These are phyloP conservation scores for Melanchra persicariae DNA, from an alignment of 2,888 invertebrate species.

Conservation along the genomic window DNA sequence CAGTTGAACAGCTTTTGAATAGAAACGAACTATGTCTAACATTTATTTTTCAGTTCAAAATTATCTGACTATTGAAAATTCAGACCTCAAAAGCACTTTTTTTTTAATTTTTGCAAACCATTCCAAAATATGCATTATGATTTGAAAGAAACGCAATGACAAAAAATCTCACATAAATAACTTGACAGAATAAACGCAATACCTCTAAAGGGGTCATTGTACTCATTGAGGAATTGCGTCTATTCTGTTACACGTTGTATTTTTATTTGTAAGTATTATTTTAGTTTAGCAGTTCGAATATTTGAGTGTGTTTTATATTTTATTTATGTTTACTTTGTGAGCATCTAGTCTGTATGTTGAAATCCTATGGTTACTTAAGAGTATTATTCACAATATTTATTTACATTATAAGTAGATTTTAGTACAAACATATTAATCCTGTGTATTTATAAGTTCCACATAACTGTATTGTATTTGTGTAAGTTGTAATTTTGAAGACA, in stretches of 20 bases:
- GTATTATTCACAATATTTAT: constrained; percentile 60
- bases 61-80: not conserved
- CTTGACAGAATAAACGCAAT: too few relatives aligned
- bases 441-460: constrained; percentile 13
- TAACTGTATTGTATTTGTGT: not conserved
- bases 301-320: constrained; percentile 11
- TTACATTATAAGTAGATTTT: constrained; percentile 46
- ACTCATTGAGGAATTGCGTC: too few relatives aligned
- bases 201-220: too few relatives aligned
- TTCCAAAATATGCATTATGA: not conserved
- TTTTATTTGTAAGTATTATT: constrained; percentile 4
- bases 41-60: too few relatives aligned
- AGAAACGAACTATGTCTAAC: too few relatives aligned
- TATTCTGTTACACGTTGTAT: too few relatives aligned
- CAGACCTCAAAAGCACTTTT: not conserved
- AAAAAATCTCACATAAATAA: constrained; percentile 45
- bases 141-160: constrained; percentile 14
- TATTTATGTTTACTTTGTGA: constrained; percentile 41
- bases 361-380: constrained; percentile 58
- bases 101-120: not conserved
- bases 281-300: constrained; percentile 15
- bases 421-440: constrained; percentile 52
- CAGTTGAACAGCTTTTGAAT: too few relatives aligned
- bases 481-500: constrained; percentile 4
- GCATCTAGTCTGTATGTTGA: constrained; percentile 57